A percentile compares a stretch with the other conserved stretches of the same genome.
Conservation (phyloP, 2,888 invertebrate species). For the Lordiphosa fenestrarum region DNA sequence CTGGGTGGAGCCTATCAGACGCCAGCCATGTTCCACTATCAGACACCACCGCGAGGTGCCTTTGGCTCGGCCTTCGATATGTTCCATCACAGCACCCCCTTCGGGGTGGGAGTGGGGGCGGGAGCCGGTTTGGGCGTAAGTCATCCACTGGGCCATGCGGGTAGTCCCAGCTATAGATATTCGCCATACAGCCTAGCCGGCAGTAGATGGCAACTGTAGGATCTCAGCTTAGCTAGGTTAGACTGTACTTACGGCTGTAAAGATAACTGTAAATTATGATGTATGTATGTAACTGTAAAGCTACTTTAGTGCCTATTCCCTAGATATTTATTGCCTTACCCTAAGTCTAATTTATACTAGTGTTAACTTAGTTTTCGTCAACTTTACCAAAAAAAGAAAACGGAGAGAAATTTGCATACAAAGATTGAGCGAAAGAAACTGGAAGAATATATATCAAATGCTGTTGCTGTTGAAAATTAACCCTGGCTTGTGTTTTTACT, state of each 20-base stretch:
- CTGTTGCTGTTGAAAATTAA: constrained; percentile 69
- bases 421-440: constrained; percentile 30
- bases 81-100: constrained; percentile 80
- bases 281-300: constrained; percentile 28
- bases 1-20: constrained; percentile 70
- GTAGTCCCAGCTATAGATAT: constrained; percentile 80
- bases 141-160: constrained; percentile 76
- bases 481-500: constrained; percentile 65
- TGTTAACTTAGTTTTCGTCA: constrained; percentile 44
- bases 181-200: constrained; percentile 79
- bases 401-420: constrained; percentile 10
- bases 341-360: constrained; percentile 61
- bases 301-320: constrained; percentile 62
- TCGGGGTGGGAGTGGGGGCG: constrained; percentile 77
- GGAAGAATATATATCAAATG: constrained; percentile 54
- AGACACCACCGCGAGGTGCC: constrained; percentile 78
- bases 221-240: constrained; percentile 32
- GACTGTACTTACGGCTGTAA: constrained; percentile 20
- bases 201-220: constrained; percentile 80
- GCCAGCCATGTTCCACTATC: constrained; percentile 78
- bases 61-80: constrained; percentile 80
- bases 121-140: constrained; percentile 72
- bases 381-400: constrained; percentile 57
- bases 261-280: constrained; percentile 34
- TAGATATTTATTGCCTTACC: constrained; percentile 59